Evolutionary conservation across 2,888 invertebrate species (phyloP).

Genomic region (Phyto melanocephala): DNA sequence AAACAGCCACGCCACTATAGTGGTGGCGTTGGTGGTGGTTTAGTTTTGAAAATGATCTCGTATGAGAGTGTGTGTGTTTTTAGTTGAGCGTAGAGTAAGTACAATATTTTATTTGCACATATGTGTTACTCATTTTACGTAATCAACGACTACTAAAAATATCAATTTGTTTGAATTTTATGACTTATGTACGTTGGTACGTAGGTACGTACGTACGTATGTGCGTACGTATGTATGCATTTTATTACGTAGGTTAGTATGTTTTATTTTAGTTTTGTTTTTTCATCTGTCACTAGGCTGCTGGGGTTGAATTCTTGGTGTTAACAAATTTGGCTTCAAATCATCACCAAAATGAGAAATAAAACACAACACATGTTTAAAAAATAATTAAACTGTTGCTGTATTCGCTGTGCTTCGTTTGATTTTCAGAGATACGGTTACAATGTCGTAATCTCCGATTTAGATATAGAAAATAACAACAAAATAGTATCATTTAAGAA

Average conservation of each 20-base stretch:
- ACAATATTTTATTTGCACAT: constrained; percentile 65
- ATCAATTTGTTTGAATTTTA: constrained; percentile 54
- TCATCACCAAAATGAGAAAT: not conserved
- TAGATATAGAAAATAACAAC: too few relatives aligned
- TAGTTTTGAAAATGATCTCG: not conserved
- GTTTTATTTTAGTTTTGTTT: not conserved
- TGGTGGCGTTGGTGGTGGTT: constrained; percentile 19
- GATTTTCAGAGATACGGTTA: not conserved
- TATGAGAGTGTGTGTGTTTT: not conserved
- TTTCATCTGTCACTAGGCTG: not conserved
- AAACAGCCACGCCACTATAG: not conserved
- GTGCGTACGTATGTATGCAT: too few relatives aligned
- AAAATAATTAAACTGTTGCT: constrained; percentile 33
- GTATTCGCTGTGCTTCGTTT: not conserved
- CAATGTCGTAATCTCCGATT: not conserved
- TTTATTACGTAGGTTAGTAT: too few relatives aligned
- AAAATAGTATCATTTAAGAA: too few relatives aligned
- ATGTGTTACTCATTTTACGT: constrained; percentile 65
- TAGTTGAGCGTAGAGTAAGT: not conserved
- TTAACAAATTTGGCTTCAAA: constrained; percentile 6
- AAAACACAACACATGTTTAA: constrained; percentile 29
- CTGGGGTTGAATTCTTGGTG: constrained; percentile 4
- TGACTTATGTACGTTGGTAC: not conserved
- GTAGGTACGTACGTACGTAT: too few relatives aligned
- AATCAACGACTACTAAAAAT: constrained; percentile 61